Evolutionary conservation across 2,797 vertebrate species (phyloP).

Genomic region (Lindbergichthys nudifrons): DNA sequence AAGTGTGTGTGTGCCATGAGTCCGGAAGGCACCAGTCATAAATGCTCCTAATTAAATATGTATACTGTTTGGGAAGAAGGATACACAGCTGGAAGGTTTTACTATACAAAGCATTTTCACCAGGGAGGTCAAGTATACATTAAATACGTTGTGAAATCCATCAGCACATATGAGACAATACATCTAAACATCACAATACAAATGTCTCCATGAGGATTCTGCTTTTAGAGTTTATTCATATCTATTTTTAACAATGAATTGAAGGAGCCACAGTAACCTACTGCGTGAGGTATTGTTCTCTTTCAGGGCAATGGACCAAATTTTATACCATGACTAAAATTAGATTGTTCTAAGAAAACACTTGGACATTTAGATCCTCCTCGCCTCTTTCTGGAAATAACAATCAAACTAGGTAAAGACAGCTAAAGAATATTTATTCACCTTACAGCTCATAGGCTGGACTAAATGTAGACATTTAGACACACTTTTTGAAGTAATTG

Average conservation of each 20-base stretch:
- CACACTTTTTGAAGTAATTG: too few relatives aligned
- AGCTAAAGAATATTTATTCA: background rate
- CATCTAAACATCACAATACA: slow-evolving; percentile 1
- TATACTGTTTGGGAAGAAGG: slow-evolving; percentile 34
- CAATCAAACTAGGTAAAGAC: background rate
- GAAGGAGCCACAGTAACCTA: background rate
- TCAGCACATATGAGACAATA: slow-evolving; percentile 1
- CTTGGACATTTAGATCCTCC: background rate
- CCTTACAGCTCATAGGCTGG: too few relatives aligned
- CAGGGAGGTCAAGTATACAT: background rate
- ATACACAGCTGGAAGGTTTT: slow-evolving; percentile 29
- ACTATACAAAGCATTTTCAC: slow-evolving; percentile 18
- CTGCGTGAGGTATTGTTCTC: slow-evolving; percentile 1
- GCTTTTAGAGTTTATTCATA: slow-evolving; percentile 14
- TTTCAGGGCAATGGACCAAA: slow-evolving; percentile 1
- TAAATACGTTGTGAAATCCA: background rate
- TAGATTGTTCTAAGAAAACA: background rate
- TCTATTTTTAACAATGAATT: slow-evolving; percentile 31
- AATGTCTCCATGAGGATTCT: slow-evolving; percentile 11
- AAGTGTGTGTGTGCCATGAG: slow-evolving; percentile 15
- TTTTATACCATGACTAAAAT: background rate
- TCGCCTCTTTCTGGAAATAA: background rate
- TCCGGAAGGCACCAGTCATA: slow-evolving; percentile 64
- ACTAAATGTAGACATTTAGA: too few relatives aligned
- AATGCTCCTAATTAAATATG: slow-evolving; percentile 66